A percentile compares a stretch with the other conserved stretches of the same genome.
Conservation (phyloP, 2,888 invertebrate species). For the Coleophora flavipennella region DNA sequence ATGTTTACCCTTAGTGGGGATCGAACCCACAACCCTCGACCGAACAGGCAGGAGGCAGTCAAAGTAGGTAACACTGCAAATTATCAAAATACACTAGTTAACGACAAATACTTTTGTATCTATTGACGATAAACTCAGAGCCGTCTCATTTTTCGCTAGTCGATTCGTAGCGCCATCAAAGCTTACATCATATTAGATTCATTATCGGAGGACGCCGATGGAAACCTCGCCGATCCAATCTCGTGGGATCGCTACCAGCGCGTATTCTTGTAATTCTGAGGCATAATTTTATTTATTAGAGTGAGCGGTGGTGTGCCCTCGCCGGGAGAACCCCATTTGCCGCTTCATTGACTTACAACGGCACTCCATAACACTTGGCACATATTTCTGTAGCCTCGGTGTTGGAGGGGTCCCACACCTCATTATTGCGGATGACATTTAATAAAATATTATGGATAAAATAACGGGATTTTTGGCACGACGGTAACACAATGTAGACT, state of each 20-base stretch:
- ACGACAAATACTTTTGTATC: too few relatives aligned
- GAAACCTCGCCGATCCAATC: slow-evolving; percentile 65
- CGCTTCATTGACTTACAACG: slow-evolving; percentile 74
- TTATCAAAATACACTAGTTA: too few relatives aligned
- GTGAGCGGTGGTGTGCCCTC: slow-evolving; percentile 38
- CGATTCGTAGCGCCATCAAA: slow-evolving; percentile 28
- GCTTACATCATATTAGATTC: slow-evolving; percentile 63
- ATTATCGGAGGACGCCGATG: slow-evolving; percentile 64
- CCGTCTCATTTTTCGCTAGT: too few relatives aligned
- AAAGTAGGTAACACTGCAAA: too few relatives aligned
- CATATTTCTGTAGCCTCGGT: slow-evolving; percentile 69
- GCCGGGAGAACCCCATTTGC: slow-evolving; percentile 68
- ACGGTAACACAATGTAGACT: too few relatives aligned
- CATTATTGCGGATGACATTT: slow-evolving; percentile 72
- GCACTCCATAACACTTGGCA: slow-evolving; percentile 70
- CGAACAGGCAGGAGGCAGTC: too few relatives aligned
- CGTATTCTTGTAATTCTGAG: slow-evolving; percentile 71
- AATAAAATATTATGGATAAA: slow-evolving; percentile 66
- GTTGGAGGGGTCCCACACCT: slow-evolving; percentile 62
- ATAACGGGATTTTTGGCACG: too few relatives aligned
- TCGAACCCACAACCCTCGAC: too few relatives aligned
- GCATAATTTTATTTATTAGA: slow-evolving; percentile 73
- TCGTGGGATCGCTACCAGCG: slow-evolving; percentile 54
- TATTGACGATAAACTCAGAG: too few relatives aligned
- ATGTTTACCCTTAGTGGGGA: too few relatives aligned